Evolutionary conservation across 1,140 invertebrate species (phyloP), one percentile per base, ranked within the genome.

Genomic region (Drosophila sproati): DNA sequence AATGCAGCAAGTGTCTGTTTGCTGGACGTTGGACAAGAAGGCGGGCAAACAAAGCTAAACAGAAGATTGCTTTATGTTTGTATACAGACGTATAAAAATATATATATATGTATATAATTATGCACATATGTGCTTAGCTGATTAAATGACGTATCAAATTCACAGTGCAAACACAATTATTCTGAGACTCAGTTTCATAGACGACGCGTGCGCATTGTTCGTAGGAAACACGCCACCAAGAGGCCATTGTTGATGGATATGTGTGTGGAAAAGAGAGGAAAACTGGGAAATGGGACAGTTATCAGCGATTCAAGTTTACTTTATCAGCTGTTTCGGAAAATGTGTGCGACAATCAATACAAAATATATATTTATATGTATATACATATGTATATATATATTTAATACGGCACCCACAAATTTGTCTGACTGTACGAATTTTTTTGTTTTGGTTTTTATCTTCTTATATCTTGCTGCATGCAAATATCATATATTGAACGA

Each of bases 301-400:
- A 70, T 55, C 59, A 62, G 28, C 34, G n/a, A 39, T 29, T 43
- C 43, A 43, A 10, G n/a, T 32, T 31, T 48, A 35, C 47, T 41
- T 69, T 74, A 74, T 74, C 72, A 74, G 66, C 72, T 74, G 59
- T 63, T 63, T 57, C 2, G 39, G 52, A 57, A 63, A 71, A 74
- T 70, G 43, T 52, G 43, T 55, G 20, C n/a, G 5, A 60, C 37
- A 69, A 74, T 69, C 72, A 61, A 74, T 74, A 74, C 5, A 41
- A n/a, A 1, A 20, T 20, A 20, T 20, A 10, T 41, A 7, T 2
- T 8, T 41, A 41, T 2, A 41, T 41, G 10, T 41, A 39, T 50
- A 52, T 57, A 12, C 1, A 10, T 41, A 7, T 2, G 10, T 41
- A 41, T 3, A 41, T 41, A 41, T 41, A 41, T 50, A 52, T 57